Percentiles rank a stretch among this genome's conserved stretches.
phyloP scores from a whole-genome alignment of 1,140 invertebrate genomes.

The Teleogryllus occipitalis region DNA sequence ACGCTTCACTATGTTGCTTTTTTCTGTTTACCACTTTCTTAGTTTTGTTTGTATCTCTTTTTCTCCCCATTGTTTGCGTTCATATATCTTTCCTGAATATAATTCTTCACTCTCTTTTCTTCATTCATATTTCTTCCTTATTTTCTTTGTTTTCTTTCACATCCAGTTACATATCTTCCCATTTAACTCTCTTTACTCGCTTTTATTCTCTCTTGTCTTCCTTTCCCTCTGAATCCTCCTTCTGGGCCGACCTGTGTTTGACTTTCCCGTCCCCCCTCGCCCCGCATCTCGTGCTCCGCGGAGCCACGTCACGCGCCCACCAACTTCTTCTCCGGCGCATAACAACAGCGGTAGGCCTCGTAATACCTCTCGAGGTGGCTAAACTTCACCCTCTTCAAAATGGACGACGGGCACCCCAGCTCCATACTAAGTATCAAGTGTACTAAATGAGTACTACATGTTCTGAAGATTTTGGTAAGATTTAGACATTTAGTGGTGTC shows the following conservation, averaged over 20 bases:
- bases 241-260: no score
- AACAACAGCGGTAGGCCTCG: background rate
- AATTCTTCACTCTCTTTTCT: no score
- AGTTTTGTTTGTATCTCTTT: no score
- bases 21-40: no score
- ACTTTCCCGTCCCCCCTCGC: no score
- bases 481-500: background rate
- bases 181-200: background rate
- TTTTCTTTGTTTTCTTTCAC: background rate
- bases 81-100: no score
- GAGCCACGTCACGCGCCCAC: background rate
- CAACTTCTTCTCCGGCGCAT: background rate
- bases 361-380: background rate
- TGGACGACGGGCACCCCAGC: background rate
- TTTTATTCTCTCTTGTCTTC: no score
- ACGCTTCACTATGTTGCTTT: no score
- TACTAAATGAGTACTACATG: background rate
- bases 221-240: no score
- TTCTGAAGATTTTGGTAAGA: background rate
- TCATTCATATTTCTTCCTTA: no score
- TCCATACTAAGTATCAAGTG: background rate
- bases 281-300: background rate
- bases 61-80: no score
- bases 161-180: background rate
- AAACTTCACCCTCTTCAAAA: constrained; percentile 4